Evolutionary conservation across 2,113 vertebrate genomes (phyloP).

Genomic region (Brachyhypopomus gauderio): DNA sequence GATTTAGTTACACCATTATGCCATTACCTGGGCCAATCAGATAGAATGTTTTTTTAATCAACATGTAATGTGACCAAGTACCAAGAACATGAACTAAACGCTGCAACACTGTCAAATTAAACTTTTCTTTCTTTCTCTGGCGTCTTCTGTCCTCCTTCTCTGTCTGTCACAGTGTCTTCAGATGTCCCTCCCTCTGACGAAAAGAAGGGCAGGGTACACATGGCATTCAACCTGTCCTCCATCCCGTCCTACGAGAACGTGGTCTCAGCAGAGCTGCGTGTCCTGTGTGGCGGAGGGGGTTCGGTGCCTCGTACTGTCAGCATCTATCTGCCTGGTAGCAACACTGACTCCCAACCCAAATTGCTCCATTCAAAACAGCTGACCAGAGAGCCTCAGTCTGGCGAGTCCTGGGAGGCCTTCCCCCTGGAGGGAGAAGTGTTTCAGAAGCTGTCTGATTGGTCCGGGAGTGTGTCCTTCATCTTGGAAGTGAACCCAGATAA

Average conservation of each 20-base stretch:
- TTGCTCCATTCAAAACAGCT: slow-evolving; percentile 74
- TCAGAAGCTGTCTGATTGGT: slow-evolving; percentile 50
- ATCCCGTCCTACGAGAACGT: slow-evolving; percentile 77
- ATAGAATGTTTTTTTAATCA: slow-evolving; percentile 30
- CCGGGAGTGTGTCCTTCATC: slow-evolving; percentile 68
- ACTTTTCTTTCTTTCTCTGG: not conserved
- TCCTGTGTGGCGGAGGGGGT: slow-evolving; percentile 59
- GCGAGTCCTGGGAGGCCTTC: slow-evolving; percentile 76
- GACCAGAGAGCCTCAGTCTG: slow-evolving; percentile 23
- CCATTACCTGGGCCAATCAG: slow-evolving; percentile 30
- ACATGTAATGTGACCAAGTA: slow-evolving; percentile 15
- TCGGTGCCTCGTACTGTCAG: slow-evolving; percentile 65
- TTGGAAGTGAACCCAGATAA: slow-evolving; percentile 71
- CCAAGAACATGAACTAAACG: not conserved
- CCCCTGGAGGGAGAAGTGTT: slow-evolving; percentile 69
- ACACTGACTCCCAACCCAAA: slow-evolving; percentile 51
- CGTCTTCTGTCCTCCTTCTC: not conserved
- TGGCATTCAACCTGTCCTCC: slow-evolving; percentile 80
- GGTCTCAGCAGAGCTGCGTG: slow-evolving; percentile 78
- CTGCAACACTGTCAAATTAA: not conserved
- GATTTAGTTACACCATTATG: slow-evolving; percentile 37
- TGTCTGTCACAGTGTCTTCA: slow-evolving; percentile 44
- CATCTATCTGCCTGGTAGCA: slow-evolving; percentile 68
- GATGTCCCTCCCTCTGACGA: slow-evolving; percentile 45
- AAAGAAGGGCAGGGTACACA: slow-evolving; percentile 61